Percentiles rank a stretch among this genome's conserved stretches.
Conservation (phyloP, 2,888 invertebrate genomes). For the Chalcis sispes region DNA sequence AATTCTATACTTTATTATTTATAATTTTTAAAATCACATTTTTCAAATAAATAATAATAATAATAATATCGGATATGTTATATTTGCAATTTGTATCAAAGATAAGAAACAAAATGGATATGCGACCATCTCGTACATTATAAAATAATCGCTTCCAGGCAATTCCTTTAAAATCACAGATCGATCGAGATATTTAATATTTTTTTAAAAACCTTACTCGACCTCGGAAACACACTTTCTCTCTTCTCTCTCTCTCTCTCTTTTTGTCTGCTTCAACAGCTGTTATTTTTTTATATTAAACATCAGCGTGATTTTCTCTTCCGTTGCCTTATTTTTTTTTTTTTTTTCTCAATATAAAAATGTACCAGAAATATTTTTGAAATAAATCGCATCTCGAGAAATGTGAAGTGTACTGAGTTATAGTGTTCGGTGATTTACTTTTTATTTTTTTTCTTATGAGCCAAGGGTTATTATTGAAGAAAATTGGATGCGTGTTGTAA, state of each 20-base stretch:
- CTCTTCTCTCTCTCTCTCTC: not conserved
- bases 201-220: not conserved
- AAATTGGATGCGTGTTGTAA: no score
- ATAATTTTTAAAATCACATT: no score
- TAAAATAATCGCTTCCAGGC: not conserved
- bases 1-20: no score
- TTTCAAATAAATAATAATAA: no score
- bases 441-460: no score
- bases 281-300: not conserved
- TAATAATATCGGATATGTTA: no score
- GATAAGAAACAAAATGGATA: no score
- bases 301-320: not conserved
- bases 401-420: not conserved
- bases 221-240: not conserved
- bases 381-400: not conserved
- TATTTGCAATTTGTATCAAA: no score
- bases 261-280: not conserved
- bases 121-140: no score
- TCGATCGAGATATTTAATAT: constrained; percentile 25
- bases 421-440: not conserved
- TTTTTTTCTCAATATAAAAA: no score
- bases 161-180: not conserved
- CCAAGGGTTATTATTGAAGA: no score
- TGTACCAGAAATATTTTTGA: not conserved
- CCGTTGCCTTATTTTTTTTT: not conserved